Conservation (phyloP, 2,113 vertebrate genomes). For the Collichthys lucidus region DNA sequence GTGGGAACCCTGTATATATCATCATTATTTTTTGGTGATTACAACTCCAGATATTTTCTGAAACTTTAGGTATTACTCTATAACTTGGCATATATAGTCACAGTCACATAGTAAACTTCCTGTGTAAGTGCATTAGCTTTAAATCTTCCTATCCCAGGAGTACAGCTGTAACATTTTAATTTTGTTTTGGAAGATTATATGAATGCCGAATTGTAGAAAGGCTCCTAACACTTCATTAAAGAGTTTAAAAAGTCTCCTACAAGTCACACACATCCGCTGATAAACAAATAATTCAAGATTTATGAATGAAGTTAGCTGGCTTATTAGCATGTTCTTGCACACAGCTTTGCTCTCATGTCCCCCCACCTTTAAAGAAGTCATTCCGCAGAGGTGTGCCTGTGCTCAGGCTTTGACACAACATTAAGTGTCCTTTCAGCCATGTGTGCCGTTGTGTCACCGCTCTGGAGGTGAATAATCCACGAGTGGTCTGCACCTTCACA, state of each 20-base stretch:
- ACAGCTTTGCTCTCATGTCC: accelerated
- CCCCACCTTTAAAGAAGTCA: constrained; percentile 77
- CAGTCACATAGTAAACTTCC: neutral
- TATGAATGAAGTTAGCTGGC: neutral
- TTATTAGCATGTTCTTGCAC: neutral
- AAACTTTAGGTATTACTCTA: neutral
- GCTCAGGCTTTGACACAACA: constrained; percentile 35
- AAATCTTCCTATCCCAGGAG: no score
- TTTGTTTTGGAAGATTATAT: neutral
- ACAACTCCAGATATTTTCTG: neutral
- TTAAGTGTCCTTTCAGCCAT: neutral
- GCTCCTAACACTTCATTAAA: neutral
- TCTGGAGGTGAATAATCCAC: neutral
- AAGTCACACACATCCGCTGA: neutral
- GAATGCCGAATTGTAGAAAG: constrained; percentile 15
- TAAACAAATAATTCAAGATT: neutral
- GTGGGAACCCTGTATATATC: no score
- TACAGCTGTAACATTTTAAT: no score
- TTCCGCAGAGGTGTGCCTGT: constrained; percentile 39
- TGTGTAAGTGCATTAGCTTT: neutral
- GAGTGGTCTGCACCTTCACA: neutral
- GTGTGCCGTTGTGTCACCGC: neutral
- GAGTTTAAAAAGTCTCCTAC: neutral
- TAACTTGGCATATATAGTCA: constrained; percentile 8
- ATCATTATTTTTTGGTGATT: neutral